phyloP scores from a whole-genome alignment of 2,113 vertebrate species.

The Eclectus roratus region DNA sequence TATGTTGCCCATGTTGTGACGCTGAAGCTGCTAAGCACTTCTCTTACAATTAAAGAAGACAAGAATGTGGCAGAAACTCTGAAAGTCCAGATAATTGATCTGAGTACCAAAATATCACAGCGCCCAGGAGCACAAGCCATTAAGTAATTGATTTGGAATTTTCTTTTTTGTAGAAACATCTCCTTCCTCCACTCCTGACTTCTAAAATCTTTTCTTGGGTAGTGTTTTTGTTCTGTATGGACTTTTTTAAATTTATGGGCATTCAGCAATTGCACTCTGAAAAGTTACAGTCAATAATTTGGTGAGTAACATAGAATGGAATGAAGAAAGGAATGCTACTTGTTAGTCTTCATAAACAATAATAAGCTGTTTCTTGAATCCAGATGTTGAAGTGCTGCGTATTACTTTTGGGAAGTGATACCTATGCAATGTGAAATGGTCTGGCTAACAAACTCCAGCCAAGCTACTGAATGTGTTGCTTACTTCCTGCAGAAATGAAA shows the following conservation, averaged over 20 bases:
- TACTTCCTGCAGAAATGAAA: background rate
- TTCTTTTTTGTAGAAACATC: background rate
- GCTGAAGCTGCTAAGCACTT: constrained; percentile 89
- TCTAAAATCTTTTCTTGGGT: background rate
- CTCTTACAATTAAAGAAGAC: constrained; percentile 87
- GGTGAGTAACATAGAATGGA: background rate
- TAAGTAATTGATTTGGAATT: constrained; percentile 77
- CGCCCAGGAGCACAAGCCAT: constrained; percentile 94
- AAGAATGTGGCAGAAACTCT: constrained; percentile 86
- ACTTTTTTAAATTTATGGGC: background rate
- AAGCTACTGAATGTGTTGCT: background rate
- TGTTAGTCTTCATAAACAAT: background rate
- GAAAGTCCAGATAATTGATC: constrained; percentile 90
- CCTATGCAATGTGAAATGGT: background rate
- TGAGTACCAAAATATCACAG: constrained; percentile 88
- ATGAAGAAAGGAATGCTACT: background rate
- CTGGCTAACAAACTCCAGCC: background rate
- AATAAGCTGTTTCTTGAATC: background rate
- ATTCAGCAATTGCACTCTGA: background rate
- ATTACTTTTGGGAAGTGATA: background rate
- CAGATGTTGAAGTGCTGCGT: background rate
- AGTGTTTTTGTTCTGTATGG: background rate
- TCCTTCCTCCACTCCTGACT: background rate
- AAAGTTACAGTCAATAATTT: background rate
- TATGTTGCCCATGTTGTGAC: constrained; percentile 88